Conservation (phyloP, 2,113 vertebrate species). For the Trichechus manatus region DNA sequence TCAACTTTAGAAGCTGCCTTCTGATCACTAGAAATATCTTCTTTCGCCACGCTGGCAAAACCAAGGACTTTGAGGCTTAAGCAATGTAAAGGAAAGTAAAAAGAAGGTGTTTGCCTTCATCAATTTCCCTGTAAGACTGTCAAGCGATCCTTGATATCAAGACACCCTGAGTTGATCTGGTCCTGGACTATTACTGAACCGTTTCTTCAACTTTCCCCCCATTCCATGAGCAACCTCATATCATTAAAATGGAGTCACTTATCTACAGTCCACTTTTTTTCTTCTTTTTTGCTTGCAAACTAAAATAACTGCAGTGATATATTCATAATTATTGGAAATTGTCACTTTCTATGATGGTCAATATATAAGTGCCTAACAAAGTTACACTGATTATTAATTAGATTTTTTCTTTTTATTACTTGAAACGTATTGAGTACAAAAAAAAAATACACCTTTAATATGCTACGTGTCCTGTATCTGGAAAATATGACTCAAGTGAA, state of each 20-base stretch:
- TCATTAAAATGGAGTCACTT: neutral
- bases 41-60: neutral
- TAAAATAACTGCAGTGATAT: neutral
- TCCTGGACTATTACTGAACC: neutral
- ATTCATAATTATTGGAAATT: neutral
- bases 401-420: constrained; percentile 11
- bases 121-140: neutral
- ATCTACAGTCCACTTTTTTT: neutral
- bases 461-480: neutral
- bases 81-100: neutral
- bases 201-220: neutral
- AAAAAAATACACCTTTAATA: neutral
- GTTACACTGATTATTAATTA: neutral
- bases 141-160: accelerated
- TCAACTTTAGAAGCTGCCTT: neutral
- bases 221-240: neutral
- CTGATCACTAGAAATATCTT: neutral
- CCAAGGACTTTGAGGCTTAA: neutral
- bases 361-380: neutral
- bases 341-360: neutral
- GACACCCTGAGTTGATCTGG: neutral
- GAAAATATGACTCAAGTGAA: neutral
- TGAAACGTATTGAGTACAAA: neutral
- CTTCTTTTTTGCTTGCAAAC: neutral
- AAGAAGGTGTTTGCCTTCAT: neutral